Percentiles rank a stretch among this genome's conserved stretches.
These are phyloP conservation scores for Lithobates pipiens DNA, from an alignment of 2,797 vertebrate species.

Conservation along the genomic window DNA sequence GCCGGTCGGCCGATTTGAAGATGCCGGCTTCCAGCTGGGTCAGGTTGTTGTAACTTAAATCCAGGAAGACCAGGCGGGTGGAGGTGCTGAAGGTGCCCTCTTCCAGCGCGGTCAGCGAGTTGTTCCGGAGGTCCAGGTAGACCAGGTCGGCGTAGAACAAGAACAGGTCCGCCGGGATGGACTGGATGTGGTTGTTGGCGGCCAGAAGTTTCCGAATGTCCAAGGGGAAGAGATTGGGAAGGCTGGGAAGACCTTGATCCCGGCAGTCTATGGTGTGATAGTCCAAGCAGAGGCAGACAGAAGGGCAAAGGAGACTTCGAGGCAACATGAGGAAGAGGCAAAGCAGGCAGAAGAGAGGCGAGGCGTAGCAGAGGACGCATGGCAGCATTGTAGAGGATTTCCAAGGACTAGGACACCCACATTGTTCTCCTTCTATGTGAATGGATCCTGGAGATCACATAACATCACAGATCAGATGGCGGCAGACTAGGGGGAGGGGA, in stretches of 20 bases:
- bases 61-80: conserved; percentile 91
- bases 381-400: conserved; percentile 81
- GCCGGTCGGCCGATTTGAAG: conserved; percentile 88
- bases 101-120: conserved; percentile 89
- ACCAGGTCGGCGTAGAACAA: conserved; percentile 95
- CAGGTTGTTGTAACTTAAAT: conserved; percentile 95
- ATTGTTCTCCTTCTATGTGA: conserved; percentile 72
- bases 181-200: conserved; percentile 92
- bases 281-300: conserved; percentile 89
- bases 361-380: conserved; percentile 82
- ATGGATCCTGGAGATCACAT: conserved; percentile 83
- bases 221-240: conserved; percentile 91
- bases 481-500: conserved; percentile 77
- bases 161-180: conserved; percentile 91
- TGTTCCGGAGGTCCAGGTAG: conserved; percentile 96
- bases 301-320: conserved; percentile 85
- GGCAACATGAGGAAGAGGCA: conserved; percentile 79
- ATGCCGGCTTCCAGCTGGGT: conserved; percentile 89
- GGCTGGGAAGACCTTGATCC: conserved; percentile 87
- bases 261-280: conserved; percentile 97
- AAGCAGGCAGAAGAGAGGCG: conserved; percentile 75
- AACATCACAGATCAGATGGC: conserved; percentile 84
- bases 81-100: conserved; percentile 93
- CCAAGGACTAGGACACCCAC: conserved; percentile 70
- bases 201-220: conserved; percentile 92